phyloP scores from a whole-genome alignment of 2,888 invertebrate species.

The Sthenelais limicola region DNA sequence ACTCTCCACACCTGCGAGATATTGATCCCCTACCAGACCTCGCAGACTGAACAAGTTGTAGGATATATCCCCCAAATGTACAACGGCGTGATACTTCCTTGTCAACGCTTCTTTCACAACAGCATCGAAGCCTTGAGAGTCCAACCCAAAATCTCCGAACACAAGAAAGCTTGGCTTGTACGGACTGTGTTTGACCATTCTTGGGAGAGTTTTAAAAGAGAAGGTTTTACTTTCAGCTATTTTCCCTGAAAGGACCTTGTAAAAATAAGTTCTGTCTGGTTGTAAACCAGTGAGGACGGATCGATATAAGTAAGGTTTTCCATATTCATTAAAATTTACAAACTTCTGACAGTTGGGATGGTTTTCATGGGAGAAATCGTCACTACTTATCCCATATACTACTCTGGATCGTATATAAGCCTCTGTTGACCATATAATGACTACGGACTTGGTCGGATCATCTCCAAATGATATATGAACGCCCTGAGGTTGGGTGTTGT shows the following conservation, averaged over 20 bases:
- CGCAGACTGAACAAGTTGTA: slow-evolving; percentile 63
- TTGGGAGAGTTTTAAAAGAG: no score
- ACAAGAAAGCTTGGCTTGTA: slow-evolving; percentile 63
- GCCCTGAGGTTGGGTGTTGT: slow-evolving; percentile 54
- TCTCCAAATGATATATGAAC: slow-evolving; percentile 61
- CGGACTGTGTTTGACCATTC: slow-evolving; percentile 58
- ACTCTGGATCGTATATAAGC: slow-evolving; percentile 1
- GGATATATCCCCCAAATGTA: slow-evolving; percentile 68
- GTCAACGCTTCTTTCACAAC: slow-evolving; percentile 58
- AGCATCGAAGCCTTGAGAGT: slow-evolving; percentile 55
- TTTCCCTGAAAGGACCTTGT: slow-evolving; percentile 55
- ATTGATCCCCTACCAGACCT: slow-evolving; percentile 65
- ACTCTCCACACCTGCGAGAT: slow-evolving; percentile 61
- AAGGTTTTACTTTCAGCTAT: no score
- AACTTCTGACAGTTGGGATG: slow-evolving; percentile 20
- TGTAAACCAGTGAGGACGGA: slow-evolving; percentile 53
- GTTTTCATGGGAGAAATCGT: neutral
- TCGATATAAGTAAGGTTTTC: slow-evolving; percentile 58
- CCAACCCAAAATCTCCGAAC: slow-evolving; percentile 67
- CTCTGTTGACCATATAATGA: slow-evolving; percentile 58
- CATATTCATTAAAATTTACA: slow-evolving; percentile 53
- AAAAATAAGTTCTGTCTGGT: slow-evolving; percentile 56
- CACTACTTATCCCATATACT: neutral
- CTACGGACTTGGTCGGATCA: slow-evolving; percentile 51
- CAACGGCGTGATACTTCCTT: slow-evolving; percentile 59